Evolutionary conservation across 2,888 invertebrate species (phyloP).

Genomic region (Apotomis capreana): DNA sequence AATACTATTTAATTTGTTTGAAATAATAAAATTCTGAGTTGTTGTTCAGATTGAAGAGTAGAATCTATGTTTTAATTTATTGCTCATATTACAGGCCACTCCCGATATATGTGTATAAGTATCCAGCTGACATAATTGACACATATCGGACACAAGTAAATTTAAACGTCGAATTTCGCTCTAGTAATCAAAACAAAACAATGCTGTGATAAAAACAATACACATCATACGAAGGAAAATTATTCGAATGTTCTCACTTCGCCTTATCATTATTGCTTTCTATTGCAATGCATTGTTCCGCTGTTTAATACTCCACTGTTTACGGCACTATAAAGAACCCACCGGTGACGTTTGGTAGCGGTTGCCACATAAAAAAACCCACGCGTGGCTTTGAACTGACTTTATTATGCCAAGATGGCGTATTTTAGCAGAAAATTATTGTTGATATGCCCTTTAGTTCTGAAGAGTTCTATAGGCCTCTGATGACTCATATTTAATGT

Average conservation of each 20-base stretch:
- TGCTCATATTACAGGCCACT: too few relatives aligned
- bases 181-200: too few relatives aligned
- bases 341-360: constrained; percentile 32
- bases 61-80: too few relatives aligned
- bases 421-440: background rate
- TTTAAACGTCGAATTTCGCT: too few relatives aligned
- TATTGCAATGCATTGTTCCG: constrained; percentile 22
- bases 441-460: background rate
- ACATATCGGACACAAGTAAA: too few relatives aligned
- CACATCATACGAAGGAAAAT: too few relatives aligned
- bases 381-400: constrained; percentile 23
- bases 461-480: background rate
- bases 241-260: background rate
- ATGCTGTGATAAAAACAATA: background rate
- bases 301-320: constrained; percentile 24
- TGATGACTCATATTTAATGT: constrained; percentile 2
- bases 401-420: constrained; percentile 9
- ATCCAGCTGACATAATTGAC: too few relatives aligned
- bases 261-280: constrained; percentile 22
- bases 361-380: constrained; percentile 33
- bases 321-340: constrained; percentile 32
- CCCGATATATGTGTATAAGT: too few relatives aligned
- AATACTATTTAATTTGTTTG: too few relatives aligned
- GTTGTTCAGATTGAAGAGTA: too few relatives aligned
- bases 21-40: too few relatives aligned